Percentiles rank a stretch among this genome's conserved stretches.
Conservation (phyloP, 2,797 vertebrate genomes). For the Menidia menidia region DNA sequence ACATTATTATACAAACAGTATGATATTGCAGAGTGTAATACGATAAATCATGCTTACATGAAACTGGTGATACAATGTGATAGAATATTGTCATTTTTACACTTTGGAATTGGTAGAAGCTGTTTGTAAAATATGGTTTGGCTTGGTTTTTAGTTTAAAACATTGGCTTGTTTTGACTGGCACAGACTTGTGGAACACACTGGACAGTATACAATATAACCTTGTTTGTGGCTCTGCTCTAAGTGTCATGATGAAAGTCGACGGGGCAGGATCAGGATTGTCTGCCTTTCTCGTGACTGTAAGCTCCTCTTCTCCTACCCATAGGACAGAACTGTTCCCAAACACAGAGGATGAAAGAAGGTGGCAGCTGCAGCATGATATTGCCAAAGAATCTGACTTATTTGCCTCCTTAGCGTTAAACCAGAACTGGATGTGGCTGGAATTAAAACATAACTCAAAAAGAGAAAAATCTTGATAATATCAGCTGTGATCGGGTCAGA, state of each 20-base stretch:
- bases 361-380: constrained; percentile 25
- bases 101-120: too few relatives aligned
- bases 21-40: too few relatives aligned
- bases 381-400: background rate
- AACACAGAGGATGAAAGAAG: constrained; percentile 18
- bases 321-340: constrained; percentile 39
- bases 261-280: constrained; percentile 29
- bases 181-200: too few relatives aligned
- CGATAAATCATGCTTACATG: too few relatives aligned
- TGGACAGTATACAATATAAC: background rate
- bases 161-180: too few relatives aligned
- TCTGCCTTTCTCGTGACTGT: constrained; percentile 27
- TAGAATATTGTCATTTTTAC: too few relatives aligned
- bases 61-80: background rate
- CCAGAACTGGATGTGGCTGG: background rate
- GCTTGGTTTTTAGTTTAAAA: too few relatives aligned
- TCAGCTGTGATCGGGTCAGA: background rate
- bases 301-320: constrained; percentile 39
- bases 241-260: constrained; percentile 36
- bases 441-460: constrained; percentile 4
- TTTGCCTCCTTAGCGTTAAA: constrained; percentile 6
- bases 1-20: too few relatives aligned
- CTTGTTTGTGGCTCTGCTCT: constrained; percentile 18
- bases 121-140: too few relatives aligned
- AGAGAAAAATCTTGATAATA: constrained; percentile 1